These are phyloP conservation scores for Catotricha subobsoleta DNA, from an alignment of 2,888 invertebrate species.

Conservation along the genomic window DNA sequence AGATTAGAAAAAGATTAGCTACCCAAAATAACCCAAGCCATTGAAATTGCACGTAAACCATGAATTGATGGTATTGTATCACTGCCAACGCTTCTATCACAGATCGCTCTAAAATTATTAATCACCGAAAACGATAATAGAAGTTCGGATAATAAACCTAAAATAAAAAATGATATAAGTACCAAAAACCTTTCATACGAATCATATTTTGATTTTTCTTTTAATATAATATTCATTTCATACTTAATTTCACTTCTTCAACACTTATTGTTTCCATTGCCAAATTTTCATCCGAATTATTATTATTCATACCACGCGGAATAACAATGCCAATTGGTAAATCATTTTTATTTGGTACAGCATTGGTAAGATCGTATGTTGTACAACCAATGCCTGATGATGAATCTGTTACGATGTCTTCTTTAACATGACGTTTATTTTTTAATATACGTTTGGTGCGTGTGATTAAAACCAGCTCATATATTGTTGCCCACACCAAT, in stretches of 20 bases:
- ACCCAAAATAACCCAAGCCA: conserved; percentile 48
- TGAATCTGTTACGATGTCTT: conserved; percentile 27
- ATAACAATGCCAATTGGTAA: conserved; percentile 26
- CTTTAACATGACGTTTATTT: conserved; percentile 1
- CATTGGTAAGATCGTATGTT: conserved; percentile 29
- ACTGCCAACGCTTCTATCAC: conserved; percentile 60
- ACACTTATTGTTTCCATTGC: conserved; percentile 34
- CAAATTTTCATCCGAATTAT: conserved; percentile 39
- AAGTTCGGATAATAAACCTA: conserved; percentile 46
- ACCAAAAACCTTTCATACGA: too few species aligned
- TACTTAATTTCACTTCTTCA: conserved; percentile 30
- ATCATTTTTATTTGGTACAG: conserved; percentile 20
- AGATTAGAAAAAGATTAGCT: conserved; percentile 6
- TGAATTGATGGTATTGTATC: conserved; percentile 63
- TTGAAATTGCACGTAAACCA: conserved; percentile 45
- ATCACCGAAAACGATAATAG: conserved; percentile 60
- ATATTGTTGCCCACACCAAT: conserved; percentile 47
- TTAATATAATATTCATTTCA: conserved; percentile 1
- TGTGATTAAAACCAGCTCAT: conserved; percentile 38
- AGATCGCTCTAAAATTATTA: conserved; percentile 61
- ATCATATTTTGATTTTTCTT: too few species aligned
- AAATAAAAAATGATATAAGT: conserved; percentile 15
- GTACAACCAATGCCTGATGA: conserved; percentile 32
- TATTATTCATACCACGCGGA: conserved; percentile 32
- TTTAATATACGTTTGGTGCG: conserved; percentile 17